Percentiles rank a stretch among this genome's conserved stretches.
Evolutionary conservation across 2,113 vertebrate genomes (phyloP).

Genomic region (Hiodon tergisus): DNA sequence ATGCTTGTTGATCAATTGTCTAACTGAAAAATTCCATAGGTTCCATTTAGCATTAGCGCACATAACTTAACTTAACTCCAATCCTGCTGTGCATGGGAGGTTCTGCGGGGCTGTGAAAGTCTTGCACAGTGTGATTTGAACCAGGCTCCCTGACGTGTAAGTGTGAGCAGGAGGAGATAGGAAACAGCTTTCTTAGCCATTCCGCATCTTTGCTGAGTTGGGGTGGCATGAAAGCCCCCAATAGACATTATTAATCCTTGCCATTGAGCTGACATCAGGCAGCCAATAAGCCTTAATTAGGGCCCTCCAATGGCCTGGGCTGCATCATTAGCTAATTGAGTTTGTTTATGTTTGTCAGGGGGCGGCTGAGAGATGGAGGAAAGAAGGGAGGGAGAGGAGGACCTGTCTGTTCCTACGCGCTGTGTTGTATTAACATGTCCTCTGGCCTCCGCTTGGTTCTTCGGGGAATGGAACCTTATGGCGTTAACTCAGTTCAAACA

Average conservation of each 20-base stretch:
- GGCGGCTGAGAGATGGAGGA: neutral
- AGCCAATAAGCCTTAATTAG: constrained; percentile 66
- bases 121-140: neutral
- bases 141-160: neutral
- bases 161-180: neutral
- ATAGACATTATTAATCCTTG: constrained; percentile 57
- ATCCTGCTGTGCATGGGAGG: neutral
- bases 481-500: neutral
- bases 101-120: neutral
- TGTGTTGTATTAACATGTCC: constrained; percentile 57
- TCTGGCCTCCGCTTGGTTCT: constrained; percentile 51
- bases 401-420: constrained; percentile 43
- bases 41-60: too few relatives aligned
- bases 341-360: constrained; percentile 60
- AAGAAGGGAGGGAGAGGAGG: neutral
- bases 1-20: too few relatives aligned
- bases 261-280: constrained; percentile 60
- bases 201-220: neutral
- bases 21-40: too few relatives aligned
- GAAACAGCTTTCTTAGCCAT: neutral
- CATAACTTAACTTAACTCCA: too few relatives aligned
- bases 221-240: neutral
- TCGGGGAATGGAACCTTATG: constrained; percentile 30
- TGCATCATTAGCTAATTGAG: constrained; percentile 68
- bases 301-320: constrained; percentile 58